Evolutionary conservation across 2,888 invertebrate species (phyloP).

Genomic region (Polydrusus cervinus): DNA sequence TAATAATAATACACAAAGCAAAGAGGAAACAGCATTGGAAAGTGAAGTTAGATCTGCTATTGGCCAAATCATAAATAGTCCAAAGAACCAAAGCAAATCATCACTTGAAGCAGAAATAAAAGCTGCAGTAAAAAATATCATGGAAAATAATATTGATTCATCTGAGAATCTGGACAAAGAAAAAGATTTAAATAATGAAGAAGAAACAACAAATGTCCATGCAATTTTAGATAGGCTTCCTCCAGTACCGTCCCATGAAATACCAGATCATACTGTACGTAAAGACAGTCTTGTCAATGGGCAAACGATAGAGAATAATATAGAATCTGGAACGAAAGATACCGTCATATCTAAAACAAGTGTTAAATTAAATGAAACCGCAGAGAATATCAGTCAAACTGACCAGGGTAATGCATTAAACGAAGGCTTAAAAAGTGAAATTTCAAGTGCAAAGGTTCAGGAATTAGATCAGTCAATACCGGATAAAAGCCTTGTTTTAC

Average conservation of each 20-base stretch:
- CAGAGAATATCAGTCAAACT: background rate
- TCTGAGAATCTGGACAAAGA: background rate
- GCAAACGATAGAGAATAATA: background rate
- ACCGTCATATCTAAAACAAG: background rate
- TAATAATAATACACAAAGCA: constrained; percentile 53
- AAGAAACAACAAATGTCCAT: constrained; percentile 9
- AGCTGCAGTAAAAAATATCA: constrained; percentile 36
- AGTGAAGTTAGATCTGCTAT: constrained; percentile 39
- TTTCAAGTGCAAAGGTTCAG: too few species aligned
- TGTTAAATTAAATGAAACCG: background rate
- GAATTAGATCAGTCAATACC: too few species aligned
- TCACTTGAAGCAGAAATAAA: constrained; percentile 38
- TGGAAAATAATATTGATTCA: constrained; percentile 23
- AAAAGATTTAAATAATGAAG: background rate
- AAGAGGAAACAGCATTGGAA: constrained; percentile 45
- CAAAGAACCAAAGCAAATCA: constrained; percentile 25
- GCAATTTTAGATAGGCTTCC: constrained; percentile 35
- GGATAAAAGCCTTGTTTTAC: too few species aligned
- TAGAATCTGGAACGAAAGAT: background rate
- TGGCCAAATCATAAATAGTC: constrained; percentile 18
- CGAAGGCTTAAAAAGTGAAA: too few species aligned
- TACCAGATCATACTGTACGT: background rate
- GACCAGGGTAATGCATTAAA: too few species aligned
- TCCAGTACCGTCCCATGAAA: constrained; percentile 28
- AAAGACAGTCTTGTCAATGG: background rate